These are phyloP conservation scores for Caenorhabditis imperialis DNA, from an alignment of 2,888 invertebrate genomes.

Conservation along the genomic window DNA sequence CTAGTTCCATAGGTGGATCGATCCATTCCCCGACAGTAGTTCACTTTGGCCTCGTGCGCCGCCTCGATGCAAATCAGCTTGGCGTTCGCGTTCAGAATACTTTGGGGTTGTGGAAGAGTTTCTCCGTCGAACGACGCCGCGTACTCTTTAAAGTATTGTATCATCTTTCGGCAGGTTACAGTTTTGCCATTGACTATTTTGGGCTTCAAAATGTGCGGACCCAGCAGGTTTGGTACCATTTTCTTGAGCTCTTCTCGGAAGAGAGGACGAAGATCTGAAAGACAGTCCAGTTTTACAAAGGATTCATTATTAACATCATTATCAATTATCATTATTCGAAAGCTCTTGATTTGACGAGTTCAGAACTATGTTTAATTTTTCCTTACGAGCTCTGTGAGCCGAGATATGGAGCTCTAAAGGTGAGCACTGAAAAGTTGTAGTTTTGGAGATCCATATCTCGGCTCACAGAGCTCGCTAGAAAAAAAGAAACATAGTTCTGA, in stretches of 20 bases:
- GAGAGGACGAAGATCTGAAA: constrained; percentile 69
- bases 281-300: too few species aligned
- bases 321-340: too few species aligned
- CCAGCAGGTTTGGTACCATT: constrained; percentile 70
- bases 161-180: constrained; percentile 74
- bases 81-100: constrained; percentile 74
- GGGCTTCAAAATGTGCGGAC: constrained; percentile 68
- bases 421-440: too few species aligned
- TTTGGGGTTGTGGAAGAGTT: constrained; percentile 69
- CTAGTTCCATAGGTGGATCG: constrained; percentile 69
- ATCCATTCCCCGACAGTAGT: constrained; percentile 75
- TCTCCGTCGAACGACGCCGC: constrained; percentile 70
- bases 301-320: too few species aligned
- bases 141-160: constrained; percentile 75
- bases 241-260: constrained; percentile 75
- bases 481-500: too few species aligned
- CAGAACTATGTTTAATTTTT: too few species aligned
- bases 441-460: too few species aligned
- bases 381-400: too few species aligned
- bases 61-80: constrained; percentile 72
- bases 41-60: constrained; percentile 72
- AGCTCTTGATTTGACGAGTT: too few species aligned
- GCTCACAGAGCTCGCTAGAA: too few species aligned
- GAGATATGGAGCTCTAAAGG: too few species aligned
- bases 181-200: constrained; percentile 73